These are phyloP conservation scores for Cephalopterus ornatus DNA, from an alignment of 2,113 vertebrate genomes.

Conservation along the genomic window DNA sequence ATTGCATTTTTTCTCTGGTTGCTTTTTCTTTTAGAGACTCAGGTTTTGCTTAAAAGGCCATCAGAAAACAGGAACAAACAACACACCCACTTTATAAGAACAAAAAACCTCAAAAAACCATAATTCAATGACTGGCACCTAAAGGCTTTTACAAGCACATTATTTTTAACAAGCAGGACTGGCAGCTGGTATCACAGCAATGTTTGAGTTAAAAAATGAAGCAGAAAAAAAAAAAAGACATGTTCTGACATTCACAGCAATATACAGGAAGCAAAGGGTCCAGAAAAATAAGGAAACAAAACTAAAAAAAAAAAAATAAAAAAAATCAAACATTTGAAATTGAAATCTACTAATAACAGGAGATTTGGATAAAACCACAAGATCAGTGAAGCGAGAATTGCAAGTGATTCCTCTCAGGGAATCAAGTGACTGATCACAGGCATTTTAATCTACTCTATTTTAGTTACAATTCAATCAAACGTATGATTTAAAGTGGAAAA, in stretches of 20 bases:
- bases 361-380: neutral
- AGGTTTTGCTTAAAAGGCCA: neutral
- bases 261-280: neutral
- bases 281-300: neutral
- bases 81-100: neutral
- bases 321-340: neutral
- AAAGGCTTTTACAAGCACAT: neutral
- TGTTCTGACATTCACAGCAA: neutral
- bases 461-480: constrained; percentile 38
- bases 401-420: neutral
- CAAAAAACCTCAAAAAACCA: neutral
- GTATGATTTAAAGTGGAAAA: constrained; percentile 28
- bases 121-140: neutral
- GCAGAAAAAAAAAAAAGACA: neutral
- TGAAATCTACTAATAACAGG: neutral
- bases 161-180: neutral
- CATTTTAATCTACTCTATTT: constrained; percentile 28
- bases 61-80: neutral
- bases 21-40: neutral
- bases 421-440: neutral
- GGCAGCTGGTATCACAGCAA: neutral
- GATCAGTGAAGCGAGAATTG: neutral
- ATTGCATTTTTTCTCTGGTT: neutral
- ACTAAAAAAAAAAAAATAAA: neutral
- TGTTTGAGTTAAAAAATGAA: neutral